These are phyloP conservation scores for Rhaphigaster nebulosa DNA, from an alignment of 2,888 invertebrate species.

Conservation along the genomic window DNA sequence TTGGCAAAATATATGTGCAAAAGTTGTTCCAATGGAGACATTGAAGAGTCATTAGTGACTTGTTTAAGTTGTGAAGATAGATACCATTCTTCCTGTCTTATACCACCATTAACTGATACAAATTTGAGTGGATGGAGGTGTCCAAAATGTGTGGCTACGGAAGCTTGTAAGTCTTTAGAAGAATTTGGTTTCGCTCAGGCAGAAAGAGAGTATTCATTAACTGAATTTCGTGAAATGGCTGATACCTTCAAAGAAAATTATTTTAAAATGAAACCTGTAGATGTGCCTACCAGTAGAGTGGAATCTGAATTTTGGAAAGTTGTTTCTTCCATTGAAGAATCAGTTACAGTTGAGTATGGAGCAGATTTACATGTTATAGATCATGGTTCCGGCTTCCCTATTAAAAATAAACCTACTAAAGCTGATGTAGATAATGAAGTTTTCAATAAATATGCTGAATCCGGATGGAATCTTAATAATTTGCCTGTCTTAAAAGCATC, in stretches of 20 bases:
- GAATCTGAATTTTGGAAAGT: conserved; percentile 99
- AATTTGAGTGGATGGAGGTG: conserved; percentile 84
- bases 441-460: conserved; percentile 79
- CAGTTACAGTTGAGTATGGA: conserved; percentile 97
- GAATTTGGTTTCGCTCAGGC: conserved; percentile 99
- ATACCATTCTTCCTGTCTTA: conserved; percentile 96
- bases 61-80: conserved; percentile 98
- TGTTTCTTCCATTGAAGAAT: conserved; percentile 95
- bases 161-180: conserved; percentile 90
- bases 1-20: conserved; percentile 94
- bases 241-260: conserved; percentile 98
- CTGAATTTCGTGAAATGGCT: conserved; percentile 98
- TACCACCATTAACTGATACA: conserved; percentile 89
- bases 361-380: conserved; percentile 99
- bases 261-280: conserved; percentile 95
- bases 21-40: conserved; percentile 92
- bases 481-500: conserved; percentile 92
- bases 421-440: conserved; percentile 57
- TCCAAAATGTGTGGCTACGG: conserved; percentile 93
- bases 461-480: conserved; percentile 98
- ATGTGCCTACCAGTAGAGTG: conserved; percentile 88
- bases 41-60: conserved; percentile 92
- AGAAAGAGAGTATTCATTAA: conserved; percentile 91
- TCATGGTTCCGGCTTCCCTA: conserved; percentile 97
- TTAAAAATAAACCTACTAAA: conserved; percentile 68